Base-by-base conservation (phyloP, 2,888 invertebrate genomes). In the Sarcophaga rosellei region DNA sequence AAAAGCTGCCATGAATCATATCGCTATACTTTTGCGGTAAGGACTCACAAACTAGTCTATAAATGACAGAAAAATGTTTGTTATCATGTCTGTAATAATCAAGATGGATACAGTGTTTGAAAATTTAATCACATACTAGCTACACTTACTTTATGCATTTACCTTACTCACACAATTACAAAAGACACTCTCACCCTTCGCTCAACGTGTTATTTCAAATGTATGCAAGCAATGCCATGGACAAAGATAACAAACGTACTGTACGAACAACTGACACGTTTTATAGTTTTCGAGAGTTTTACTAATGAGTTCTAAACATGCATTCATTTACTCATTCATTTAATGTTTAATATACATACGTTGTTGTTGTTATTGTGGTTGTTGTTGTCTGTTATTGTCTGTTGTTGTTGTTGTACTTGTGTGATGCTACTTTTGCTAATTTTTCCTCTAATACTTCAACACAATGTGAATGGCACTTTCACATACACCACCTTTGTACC, bases 281-380 rank as follows among this genome's bases (percentile, higher is more conserved):
- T 81, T 17, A 35, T 47, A 65, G 81, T 75, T 83, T 80, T 78
- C 66, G 80, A 80, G 69, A 74, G 76, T 79, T 84, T 84, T 81
- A 81, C 81, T 84, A 86, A 86, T 86, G 86, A 86, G 86, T 78
- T 84, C 65, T 81, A 78, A 84, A 81, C 86, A 86, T 86, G 84
- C 81, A 81, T 70, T 83, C 79, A 69, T 77, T 70, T 76, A 86
- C 81, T 80, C 74, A 61, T 77, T 77, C 53, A 23, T 65, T 72
- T 15, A 79, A 73, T 76, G 68, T 53, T 76, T 66, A 82, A 72
- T 72, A 44, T 57, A 35, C 76, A 66, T n/a, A n/a, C 1, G 45
- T 70, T 35, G 6, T 35, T 35, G 53, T 53, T 25, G 35, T 35
- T 35, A 35, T 35, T 35, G 35, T 35, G 35, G 35, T 35, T 35